phyloP scores from a whole-genome alignment of 2,113 vertebrate genomes.

The Coptodon rendalli region DNA sequence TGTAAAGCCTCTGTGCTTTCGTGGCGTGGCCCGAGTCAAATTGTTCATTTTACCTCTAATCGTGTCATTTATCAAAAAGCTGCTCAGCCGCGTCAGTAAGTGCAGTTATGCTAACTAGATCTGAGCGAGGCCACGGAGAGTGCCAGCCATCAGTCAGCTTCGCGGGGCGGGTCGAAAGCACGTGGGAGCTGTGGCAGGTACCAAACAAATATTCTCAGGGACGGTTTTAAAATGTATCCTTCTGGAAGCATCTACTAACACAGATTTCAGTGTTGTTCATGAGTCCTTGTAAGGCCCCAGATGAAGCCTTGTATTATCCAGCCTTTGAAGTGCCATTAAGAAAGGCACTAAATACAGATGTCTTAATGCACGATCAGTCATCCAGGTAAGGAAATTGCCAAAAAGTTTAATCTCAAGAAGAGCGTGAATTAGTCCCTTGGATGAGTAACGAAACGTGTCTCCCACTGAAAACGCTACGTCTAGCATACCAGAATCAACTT shows the following conservation, averaged over 20 bases:
- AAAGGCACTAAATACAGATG: background rate
- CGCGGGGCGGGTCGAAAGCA: background rate
- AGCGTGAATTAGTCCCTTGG: background rate
- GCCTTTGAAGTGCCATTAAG: background rate
- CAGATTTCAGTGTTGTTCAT: background rate
- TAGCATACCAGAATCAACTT: background rate
- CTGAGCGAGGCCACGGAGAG: conserved; percentile 25
- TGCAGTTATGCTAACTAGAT: conserved; percentile 75
- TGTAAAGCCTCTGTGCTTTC: conserved; percentile 75
- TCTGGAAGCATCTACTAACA: background rate
- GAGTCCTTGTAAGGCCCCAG: background rate
- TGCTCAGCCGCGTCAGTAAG: conserved; percentile 79
- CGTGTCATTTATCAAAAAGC: conserved; percentile 91
- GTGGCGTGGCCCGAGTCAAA: conserved; percentile 83
- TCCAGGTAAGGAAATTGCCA: background rate
- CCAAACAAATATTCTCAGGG: background rate
- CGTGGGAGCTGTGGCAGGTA: background rate
- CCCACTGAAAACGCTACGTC: background rate
- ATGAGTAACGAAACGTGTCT: background rate
- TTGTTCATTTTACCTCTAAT: conserved; percentile 93
- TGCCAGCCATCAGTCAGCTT: background rate
- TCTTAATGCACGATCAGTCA: background rate
- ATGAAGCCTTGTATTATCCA: background rate
- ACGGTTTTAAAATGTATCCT: background rate
- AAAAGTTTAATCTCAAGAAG: background rate